Evolutionary conservation across 2,113 vertebrate genomes (phyloP), one percentile per base, ranked within the genome.

Genomic region (Pelvicachromis taeniatus): DNA sequence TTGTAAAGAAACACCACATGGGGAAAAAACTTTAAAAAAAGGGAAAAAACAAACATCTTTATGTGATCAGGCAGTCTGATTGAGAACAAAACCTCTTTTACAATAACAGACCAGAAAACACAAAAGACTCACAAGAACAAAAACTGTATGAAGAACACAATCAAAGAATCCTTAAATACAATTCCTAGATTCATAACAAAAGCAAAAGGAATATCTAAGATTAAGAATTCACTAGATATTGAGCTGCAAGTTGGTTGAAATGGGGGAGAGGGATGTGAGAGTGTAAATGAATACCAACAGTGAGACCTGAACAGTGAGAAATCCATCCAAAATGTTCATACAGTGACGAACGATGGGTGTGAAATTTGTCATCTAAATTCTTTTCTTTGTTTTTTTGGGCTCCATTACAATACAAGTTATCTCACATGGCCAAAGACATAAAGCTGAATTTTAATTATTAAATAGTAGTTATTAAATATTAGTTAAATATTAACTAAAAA

Each of bases 31-130:
- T 29, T 11, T 7, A 0, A n/a, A 68, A 40, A 68, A 42, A 31
- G 0, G 14, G 16, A 1, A 4, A 21, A 68, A 68, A 8, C 31
- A 33, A 2, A 2, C 0, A 17, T 73, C 2, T 73, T 73, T 19
- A 50, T 50, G 31, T 31, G 50, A 50, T 73, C 23, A 48, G 42
- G 42, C 42, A 50, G 9, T 31, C 23, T 73, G 7, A 19, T n/a
- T 9, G 9, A 50, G 68, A 50, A 11, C 16, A 19, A 75, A 75
- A 75, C 31, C 23, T 29, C 3, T 50, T 50, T 75, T 50, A 19
- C 42, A 75, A 50, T 31, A 75, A 75, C 68, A 29, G 68, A 75
- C 42, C 9, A 29, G 68, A 31, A 23, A 50, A 75, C 68, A 73
- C 4, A 16, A 50, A 73, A 73, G 42, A 73, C 40, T 11, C 23